These are phyloP conservation scores for Eulithis testata DNA, from an alignment of 2,888 invertebrate species.

Conservation along the genomic window DNA sequence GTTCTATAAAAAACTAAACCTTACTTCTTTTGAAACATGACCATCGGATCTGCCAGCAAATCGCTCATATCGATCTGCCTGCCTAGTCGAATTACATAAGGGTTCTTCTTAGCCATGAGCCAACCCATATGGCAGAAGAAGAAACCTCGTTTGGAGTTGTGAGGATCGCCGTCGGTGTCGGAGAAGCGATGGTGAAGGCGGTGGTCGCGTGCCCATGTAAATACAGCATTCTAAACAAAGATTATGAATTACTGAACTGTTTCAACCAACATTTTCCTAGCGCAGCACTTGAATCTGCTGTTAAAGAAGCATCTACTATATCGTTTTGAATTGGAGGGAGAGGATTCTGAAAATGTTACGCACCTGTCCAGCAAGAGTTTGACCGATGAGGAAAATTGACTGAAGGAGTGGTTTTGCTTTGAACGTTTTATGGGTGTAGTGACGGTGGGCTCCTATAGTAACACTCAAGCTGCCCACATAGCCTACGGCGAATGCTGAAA, in stretches of 20 bases:
- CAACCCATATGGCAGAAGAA: constrained; percentile 18
- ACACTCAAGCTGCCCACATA: not conserved
- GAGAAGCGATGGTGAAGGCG: constrained; percentile 7
- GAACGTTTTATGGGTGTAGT: not conserved
- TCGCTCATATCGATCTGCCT: constrained; percentile 5
- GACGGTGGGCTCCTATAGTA: not conserved
- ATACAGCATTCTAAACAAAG: not conserved
- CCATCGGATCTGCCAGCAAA: constrained; percentile 1
- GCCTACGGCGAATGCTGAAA: not conserved
- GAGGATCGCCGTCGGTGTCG: constrained; percentile 8
- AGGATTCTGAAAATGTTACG: not conserved
- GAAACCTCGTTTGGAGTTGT: constrained; percentile 13
- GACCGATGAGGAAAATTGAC: not conserved
- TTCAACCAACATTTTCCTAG: too few relatives aligned
- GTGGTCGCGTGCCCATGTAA: constrained; percentile 4
- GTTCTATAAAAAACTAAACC: not conserved
- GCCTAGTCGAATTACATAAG: constrained; percentile 1
- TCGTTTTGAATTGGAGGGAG: too few relatives aligned
- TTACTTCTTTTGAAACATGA: constrained; percentile 9
- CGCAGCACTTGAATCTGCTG: too few relatives aligned
- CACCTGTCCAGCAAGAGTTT: constrained; percentile 9
- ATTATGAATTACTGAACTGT: not conserved
- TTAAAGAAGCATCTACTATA: too few relatives aligned
- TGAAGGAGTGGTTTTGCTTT: constrained; percentile 4
- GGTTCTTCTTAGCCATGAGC: constrained; percentile 5